Percentiles rank a stretch among this genome's conserved stretches.
Conservation (phyloP, 2,888 invertebrate species). For the Aspidiotus destructor region DNA sequence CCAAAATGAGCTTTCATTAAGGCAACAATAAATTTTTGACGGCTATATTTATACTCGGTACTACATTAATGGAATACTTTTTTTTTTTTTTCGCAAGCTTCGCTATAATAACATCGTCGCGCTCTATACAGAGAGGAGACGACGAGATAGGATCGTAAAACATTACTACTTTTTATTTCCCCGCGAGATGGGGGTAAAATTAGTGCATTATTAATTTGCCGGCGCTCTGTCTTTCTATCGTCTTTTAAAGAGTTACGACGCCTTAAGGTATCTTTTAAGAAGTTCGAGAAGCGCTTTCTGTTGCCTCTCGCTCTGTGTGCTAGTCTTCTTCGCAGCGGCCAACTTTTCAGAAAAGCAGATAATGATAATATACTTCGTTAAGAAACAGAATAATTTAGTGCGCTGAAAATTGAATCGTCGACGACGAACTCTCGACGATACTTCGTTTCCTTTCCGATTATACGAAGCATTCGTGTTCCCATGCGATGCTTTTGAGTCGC, state of each 20-base stretch:
- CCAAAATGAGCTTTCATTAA: constrained; percentile 2
- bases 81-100: not conserved
- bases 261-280: constrained; percentile 1
- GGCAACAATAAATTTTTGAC: constrained; percentile 4
- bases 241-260: constrained; percentile 2
- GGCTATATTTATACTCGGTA: not conserved
- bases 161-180: constrained; percentile 9
- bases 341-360: constrained; percentile 3
- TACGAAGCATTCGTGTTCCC: not conserved
- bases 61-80: constrained; percentile 1
- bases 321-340: not conserved
- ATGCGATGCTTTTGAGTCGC: not conserved
- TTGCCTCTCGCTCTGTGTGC: not conserved
- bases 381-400: constrained; percentile 4
- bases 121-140: not conserved
- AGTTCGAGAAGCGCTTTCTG: constrained; percentile 2
- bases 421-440: constrained; percentile 4
- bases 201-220: constrained; percentile 15
- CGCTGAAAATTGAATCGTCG: constrained; percentile 4
- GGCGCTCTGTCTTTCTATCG: not conserved
- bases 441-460: not conserved
- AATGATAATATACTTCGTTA: constrained; percentile 2
- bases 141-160: constrained; percentile 1
- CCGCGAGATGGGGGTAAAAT: constrained; percentile 10
- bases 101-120: not conserved